Evolutionary conservation across 1,140 invertebrate genomes (phyloP), one percentile per base, ranked within the genome.

Genomic region (Gerris buenoi): DNA sequence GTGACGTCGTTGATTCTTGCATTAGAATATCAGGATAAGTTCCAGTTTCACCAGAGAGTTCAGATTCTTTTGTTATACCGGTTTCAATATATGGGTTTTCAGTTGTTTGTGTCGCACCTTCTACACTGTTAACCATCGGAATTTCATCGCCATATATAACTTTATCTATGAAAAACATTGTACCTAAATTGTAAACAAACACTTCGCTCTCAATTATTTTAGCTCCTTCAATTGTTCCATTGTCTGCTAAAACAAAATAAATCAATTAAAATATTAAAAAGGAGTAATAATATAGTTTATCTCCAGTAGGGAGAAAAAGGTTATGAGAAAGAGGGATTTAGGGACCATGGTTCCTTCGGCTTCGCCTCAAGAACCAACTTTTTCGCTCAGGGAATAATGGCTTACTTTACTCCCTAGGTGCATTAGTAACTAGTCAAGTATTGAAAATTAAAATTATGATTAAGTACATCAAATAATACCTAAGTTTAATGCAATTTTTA

Each of bases 111-210:
- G 33, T 46, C 18, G 33, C 5, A 46, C 18, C 18, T 46, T 46
- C 5, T 46, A 46, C 33, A 18, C 33, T 46, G 65, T 59, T 29
- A 65, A 61, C 28, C 68, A 67, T 63, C 14, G 72, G 69, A 3
- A 73, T 68, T n/a, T 70, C 59, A 29, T 70, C 75, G 0, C 73
- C 72, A 70, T 82, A 82, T 2, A 84, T 73, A 29, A 84, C 79
- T 68, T 81, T 79, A 70, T 83, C 81, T 63, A 83, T 79, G 71
- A 80, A 83, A 72, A 81, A 84, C 81, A 84, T 83, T 67, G 82
- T 84, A 57, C 82, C 82, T 67, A 84, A 70, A 73, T 84, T 84
- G 69, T 84, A 84, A 14, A 84, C 82, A 72, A 83, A 84, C 22
- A 83, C 80, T 73, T 84, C 82, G 70, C 79, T 81, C 73, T 83